Percentiles rank a stretch among this genome's conserved stretches.
Conservation (phyloP, 2,113 vertebrate genomes). For the Kryptolebias marmoratus region DNA sequence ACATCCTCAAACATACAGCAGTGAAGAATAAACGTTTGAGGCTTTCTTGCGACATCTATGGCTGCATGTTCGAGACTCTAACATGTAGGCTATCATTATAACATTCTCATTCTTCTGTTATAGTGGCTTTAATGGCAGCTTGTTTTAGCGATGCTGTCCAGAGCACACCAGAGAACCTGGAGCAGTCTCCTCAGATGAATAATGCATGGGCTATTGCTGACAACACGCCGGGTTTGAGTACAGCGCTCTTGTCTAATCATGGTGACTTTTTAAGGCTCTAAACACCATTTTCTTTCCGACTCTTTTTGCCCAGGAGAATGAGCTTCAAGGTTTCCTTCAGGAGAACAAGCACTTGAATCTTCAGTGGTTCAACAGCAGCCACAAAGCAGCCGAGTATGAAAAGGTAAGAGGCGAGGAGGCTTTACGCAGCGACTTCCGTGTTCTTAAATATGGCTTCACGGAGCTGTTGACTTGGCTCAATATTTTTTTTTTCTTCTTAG, state of each 20-base stretch:
- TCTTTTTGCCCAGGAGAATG: slow-evolving; percentile 82
- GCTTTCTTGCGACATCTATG: slow-evolving; percentile 3
- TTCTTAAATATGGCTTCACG: background rate
- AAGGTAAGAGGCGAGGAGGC: slow-evolving; percentile 81
- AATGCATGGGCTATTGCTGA: slow-evolving; percentile 67
- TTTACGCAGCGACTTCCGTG: background rate
- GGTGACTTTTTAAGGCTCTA: slow-evolving; percentile 23
- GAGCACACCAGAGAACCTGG: slow-evolving; percentile 42
- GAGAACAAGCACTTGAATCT: slow-evolving; percentile 81
- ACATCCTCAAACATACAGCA: background rate
- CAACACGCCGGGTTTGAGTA: slow-evolving; percentile 44
- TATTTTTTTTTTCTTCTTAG: background rate
- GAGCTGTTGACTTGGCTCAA: slow-evolving; percentile 3
- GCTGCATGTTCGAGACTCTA: background rate
- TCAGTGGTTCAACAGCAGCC: slow-evolving; percentile 78
- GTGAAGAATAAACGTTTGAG: slow-evolving; percentile 2
- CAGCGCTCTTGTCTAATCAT: slow-evolving; percentile 42
- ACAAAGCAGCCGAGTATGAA: slow-evolving; percentile 78
- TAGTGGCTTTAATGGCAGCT: slow-evolving; percentile 26
- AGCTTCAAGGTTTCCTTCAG: slow-evolving; percentile 83
- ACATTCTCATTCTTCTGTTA: slow-evolving; percentile 12
- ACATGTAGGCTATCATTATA: slow-evolving; percentile 3
- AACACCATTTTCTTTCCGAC: slow-evolving; percentile 48
- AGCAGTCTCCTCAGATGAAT: slow-evolving; percentile 61
- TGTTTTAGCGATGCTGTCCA: slow-evolving; percentile 43